Evolutionary conservation across 2,113 vertebrate species (phyloP).

Genomic region (Pao palembangensis): DNA sequence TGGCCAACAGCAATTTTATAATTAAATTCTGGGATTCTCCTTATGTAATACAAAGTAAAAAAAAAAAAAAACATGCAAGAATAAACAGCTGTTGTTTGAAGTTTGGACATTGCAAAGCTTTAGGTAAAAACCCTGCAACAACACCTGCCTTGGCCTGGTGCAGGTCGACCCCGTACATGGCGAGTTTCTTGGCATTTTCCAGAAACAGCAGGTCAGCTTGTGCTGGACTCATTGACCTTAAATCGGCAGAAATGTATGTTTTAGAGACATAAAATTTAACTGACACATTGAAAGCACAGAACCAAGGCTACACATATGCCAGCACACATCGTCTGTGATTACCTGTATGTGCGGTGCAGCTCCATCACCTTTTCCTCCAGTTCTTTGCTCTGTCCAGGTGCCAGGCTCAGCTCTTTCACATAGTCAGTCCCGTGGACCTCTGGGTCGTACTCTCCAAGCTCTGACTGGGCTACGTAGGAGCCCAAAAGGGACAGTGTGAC

Average conservation of each 20-base stretch:
- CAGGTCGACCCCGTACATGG: conserved; percentile 96
- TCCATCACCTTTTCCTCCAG: conserved; percentile 93
- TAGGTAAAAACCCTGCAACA: neutral
- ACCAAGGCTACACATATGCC: neutral
- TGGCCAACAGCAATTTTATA: conserved; percentile 42
- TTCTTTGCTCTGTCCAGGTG: conserved; percentile 89
- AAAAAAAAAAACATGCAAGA: neutral
- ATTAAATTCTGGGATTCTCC: conserved; percentile 41
- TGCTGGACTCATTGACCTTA: conserved; percentile 92
- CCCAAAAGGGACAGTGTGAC: conserved; percentile 90
- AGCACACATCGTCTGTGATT: neutral
- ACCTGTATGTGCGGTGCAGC: conserved; percentile 90
- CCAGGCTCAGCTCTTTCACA: conserved; percentile 84
- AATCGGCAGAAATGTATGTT: conserved; percentile 17
- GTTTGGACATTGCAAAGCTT: neutral
- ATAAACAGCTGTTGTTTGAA: neutral
- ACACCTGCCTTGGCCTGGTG: conserved; percentile 90
- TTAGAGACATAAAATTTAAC: neutral
- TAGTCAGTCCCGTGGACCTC: conserved; percentile 85
- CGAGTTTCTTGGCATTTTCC: conserved; percentile 94
- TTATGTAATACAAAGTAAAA: conserved; percentile 12
- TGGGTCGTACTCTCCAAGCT: conserved; percentile 90
- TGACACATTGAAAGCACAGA: neutral
- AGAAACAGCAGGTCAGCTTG: conserved; percentile 94
- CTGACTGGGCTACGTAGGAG: conserved; percentile 91